Conservation (phyloP, 2,113 vertebrate species). For the Physeter macrocephalus region DNA sequence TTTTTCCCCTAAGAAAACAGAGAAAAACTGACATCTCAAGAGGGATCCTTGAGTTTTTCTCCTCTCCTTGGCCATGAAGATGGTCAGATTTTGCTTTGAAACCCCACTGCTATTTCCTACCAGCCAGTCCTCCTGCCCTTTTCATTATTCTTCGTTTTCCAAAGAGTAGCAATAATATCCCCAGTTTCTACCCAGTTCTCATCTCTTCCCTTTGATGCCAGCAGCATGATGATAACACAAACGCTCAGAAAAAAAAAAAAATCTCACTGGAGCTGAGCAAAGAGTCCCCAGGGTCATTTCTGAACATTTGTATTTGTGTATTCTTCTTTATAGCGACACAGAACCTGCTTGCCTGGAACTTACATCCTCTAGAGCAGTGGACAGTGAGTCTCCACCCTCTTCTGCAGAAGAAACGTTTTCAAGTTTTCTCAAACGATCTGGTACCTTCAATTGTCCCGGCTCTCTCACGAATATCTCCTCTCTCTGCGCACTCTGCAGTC, state of each 20-base stretch:
- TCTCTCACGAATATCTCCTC: neutral
- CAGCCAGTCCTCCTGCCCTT: neutral
- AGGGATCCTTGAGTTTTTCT: neutral
- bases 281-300: neutral
- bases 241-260: neutral
- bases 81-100: neutral
- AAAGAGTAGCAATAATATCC: neutral
- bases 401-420: neutral
- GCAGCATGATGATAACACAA: neutral
- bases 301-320: accelerated
- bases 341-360: neutral
- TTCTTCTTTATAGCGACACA: neutral
- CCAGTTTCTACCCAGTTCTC: neutral
- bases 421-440: neutral
- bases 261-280: neutral
- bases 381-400: neutral
- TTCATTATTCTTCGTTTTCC: neutral
- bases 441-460: neutral
- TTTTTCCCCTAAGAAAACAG: neutral
- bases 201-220: neutral
- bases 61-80: neutral
- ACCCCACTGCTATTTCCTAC: neutral
- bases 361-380: neutral
- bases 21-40: neutral
- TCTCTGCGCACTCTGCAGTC: neutral